Percentiles rank a stretch among this genome's conserved stretches.
Evolutionary conservation across 2,888 invertebrate genomes (phyloP).

Genomic region (Heteropelma amictum): DNA sequence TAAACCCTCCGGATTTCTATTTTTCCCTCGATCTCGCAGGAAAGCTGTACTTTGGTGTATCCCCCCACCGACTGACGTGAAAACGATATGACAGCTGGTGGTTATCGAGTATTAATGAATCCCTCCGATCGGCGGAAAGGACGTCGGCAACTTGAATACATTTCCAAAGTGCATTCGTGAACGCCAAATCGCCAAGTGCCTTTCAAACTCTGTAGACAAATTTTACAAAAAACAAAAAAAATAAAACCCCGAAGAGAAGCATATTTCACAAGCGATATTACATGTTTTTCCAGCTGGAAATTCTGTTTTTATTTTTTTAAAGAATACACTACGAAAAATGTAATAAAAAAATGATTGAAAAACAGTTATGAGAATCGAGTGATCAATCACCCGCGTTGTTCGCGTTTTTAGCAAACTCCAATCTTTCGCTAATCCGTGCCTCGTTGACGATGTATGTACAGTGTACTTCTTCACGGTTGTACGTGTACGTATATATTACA

Average conservation of each 20-base stretch:
- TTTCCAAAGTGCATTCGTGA: not conserved
- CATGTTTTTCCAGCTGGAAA: too few relatives aligned
- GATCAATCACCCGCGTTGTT: too few relatives aligned
- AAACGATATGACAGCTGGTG: not conserved
- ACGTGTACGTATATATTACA: too few relatives aligned
- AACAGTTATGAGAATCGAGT: not conserved
- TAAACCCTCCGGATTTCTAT: constrained; percentile 10
- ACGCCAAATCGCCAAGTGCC: too few relatives aligned
- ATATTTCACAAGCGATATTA: too few relatives aligned
- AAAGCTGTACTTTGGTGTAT: constrained; percentile 29
- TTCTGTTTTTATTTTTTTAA: too few relatives aligned
- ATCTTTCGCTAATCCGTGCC: constrained; percentile 39
- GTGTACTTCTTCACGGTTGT: too few relatives aligned
- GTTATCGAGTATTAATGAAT: constrained; percentile 35
- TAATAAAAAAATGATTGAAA: not conserved
- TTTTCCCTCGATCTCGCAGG: not conserved
- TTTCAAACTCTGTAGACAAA: too few relatives aligned
- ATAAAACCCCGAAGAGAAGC: too few relatives aligned
- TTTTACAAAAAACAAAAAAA: too few relatives aligned
- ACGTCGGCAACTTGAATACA: not conserved
- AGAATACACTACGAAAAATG: too few relatives aligned
- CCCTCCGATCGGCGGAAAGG: not conserved
- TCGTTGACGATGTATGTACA: constrained; percentile 3
- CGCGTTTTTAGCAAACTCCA: constrained; percentile 32
- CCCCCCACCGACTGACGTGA: not conserved